Conservation (phyloP, 2,797 vertebrate genomes). For the Cynopterus sphinx region DNA sequence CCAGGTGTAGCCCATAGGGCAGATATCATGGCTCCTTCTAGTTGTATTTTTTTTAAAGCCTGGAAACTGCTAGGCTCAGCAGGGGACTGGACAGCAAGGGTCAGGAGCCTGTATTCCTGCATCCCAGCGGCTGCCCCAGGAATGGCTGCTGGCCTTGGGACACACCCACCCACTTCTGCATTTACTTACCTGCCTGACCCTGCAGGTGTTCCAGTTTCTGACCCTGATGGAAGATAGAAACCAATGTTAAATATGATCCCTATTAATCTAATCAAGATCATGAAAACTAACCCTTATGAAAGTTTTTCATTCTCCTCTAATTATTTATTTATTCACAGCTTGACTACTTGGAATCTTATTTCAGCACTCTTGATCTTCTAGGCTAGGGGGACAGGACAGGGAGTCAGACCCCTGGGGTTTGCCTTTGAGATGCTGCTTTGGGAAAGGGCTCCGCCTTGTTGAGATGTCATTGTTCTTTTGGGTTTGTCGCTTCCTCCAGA, state of each 20-base stretch:
- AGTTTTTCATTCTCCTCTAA: background rate
- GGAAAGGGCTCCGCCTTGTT: too few relatives aligned
- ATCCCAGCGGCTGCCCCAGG: background rate
- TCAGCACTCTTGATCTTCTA: background rate
- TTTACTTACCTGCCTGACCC: background rate
- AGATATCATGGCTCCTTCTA: background rate
- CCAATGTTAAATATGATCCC: background rate
- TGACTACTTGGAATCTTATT: background rate
- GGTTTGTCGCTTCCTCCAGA: background rate
- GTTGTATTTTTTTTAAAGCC: background rate
- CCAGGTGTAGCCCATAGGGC: background rate
- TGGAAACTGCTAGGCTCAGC: background rate
- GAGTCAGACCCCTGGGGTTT: background rate
- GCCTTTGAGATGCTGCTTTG: background rate
- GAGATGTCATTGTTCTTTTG: background rate
- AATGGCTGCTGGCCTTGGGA: accelerated
- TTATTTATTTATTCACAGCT: background rate
- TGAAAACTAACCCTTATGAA: background rate
- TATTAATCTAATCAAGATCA: background rate
- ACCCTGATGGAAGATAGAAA: background rate
- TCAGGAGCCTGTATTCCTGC: background rate
- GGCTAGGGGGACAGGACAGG: accelerated
- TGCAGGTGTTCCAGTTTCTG: background rate
- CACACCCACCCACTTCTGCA: background rate
- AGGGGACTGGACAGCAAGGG: accelerated